Evolutionary conservation across 2,888 invertebrate species (phyloP).

Genomic region (Mythimna impura): DNA sequence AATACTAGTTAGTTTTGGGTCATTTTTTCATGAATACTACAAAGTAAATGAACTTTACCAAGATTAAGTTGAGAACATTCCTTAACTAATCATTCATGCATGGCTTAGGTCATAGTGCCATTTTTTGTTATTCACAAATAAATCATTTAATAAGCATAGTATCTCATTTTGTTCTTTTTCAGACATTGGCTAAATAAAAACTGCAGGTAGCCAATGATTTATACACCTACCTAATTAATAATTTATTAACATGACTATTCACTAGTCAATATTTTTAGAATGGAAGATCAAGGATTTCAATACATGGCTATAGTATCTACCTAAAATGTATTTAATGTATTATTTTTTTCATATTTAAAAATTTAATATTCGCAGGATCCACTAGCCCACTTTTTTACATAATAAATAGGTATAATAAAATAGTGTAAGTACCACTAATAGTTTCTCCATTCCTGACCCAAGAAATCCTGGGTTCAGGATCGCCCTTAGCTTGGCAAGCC

Average conservation of each 20-base stretch:
- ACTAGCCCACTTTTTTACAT: background rate
- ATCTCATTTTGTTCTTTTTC: background rate
- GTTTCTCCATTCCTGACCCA: slow-evolving; percentile 77
- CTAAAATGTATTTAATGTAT: background rate
- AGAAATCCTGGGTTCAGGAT: slow-evolving; percentile 80
- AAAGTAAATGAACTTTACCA: slow-evolving; percentile 19
- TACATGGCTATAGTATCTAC: background rate
- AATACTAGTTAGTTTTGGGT: background rate
- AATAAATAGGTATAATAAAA: background rate
- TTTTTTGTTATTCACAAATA: background rate
- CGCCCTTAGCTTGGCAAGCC: slow-evolving; percentile 80
- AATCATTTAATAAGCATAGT: background rate
- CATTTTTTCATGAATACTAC: background rate
- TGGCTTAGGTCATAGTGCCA: background rate
- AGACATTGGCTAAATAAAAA: background rate
- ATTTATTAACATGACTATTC: background rate
- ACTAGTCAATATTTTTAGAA: background rate
- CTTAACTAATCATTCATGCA: background rate
- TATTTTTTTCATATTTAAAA: background rate
- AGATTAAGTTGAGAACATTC: background rate
- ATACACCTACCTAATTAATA: background rate
- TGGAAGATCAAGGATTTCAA: background rate
- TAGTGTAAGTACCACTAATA: slow-evolving; percentile 71
- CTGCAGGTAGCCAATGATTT: background rate
- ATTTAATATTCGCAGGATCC: background rate